These are phyloP conservation scores for Dolomedes plantarius DNA, from an alignment of 2,888 invertebrate genomes.

Conservation along the genomic window DNA sequence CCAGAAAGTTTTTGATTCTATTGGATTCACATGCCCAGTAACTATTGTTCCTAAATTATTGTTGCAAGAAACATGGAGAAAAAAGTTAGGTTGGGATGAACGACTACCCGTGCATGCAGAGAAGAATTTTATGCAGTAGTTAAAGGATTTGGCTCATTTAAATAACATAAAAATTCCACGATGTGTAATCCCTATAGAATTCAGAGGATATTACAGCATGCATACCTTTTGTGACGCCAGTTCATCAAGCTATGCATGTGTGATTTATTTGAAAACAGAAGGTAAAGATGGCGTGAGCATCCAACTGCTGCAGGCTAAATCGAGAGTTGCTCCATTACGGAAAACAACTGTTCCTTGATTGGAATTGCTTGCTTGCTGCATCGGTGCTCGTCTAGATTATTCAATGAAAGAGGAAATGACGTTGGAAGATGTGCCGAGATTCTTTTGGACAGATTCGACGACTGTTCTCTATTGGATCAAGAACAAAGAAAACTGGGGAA, in stretches of 20 bases:
- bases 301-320: not conserved
- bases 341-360: slow-evolving; percentile 11
- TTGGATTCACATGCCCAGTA: not conserved
- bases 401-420: too few relatives aligned
- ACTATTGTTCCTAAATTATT: not conserved
- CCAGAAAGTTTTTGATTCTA: too few relatives aligned
- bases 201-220: not conserved
- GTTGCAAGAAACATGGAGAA: not conserved
- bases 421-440: not conserved
- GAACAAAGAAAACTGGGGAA: not conserved
- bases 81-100: not conserved
- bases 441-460: slow-evolving; percentile 1
- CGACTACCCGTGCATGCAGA: not conserved
- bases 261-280: too few relatives aligned
- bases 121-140: not conserved
- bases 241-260: not conserved
- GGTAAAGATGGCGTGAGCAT: too few relatives aligned
- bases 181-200: not conserved
- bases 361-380: not conserved
- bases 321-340: too few relatives aligned
- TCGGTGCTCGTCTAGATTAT: too few relatives aligned
- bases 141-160: not conserved
- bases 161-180: not conserved
- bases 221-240: not conserved
- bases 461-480: not conserved